These are phyloP conservation scores for Harlomillsia oculata DNA, from an alignment of 1,140 invertebrate genomes.

Conservation along the genomic window DNA sequence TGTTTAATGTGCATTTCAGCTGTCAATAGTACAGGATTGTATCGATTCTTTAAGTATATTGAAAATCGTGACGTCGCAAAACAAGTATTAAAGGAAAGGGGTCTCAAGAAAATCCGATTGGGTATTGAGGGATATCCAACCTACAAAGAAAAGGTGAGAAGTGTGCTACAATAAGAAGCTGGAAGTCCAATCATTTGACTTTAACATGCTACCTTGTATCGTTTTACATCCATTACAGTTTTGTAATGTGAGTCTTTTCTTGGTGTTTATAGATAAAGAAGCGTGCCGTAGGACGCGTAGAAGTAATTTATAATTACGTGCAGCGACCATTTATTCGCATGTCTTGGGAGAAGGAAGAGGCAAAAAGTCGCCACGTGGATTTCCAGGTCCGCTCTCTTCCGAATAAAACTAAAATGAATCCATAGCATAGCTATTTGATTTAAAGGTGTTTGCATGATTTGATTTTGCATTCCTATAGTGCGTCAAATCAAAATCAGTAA, in stretches of 20 bases:
- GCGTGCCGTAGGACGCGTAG: constrained; percentile 77
- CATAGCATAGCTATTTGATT: background rate
- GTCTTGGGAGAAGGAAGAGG: constrained; percentile 99
- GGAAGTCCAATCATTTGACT: constrained; percentile 28
- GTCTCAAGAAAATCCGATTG: constrained; percentile 96
- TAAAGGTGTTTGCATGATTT: background rate
- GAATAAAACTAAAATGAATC: background rate
- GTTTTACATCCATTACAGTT: background rate
- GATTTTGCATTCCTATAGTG: constrained; percentile 51
- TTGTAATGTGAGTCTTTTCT: background rate
- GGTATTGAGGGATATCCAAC: constrained; percentile 99
- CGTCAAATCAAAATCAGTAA: constrained; percentile 88
- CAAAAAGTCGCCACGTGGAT: constrained; percentile 96
- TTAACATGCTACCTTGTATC: background rate
- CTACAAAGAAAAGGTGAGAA: constrained; percentile 94
- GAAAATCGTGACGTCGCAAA: constrained; percentile 99
- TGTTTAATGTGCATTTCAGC: too few species aligned
- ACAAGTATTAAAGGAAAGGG: constrained; percentile 94
- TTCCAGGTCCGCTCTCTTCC: constrained; percentile 53
- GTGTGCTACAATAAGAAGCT: background rate
- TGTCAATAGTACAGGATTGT: constrained; percentile 81
- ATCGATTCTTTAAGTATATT: constrained; percentile 98
- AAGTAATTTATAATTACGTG: constrained; percentile 99
- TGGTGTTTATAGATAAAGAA: constrained; percentile 45
- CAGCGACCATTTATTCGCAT: constrained; percentile 99